Conservation (phyloP, 2,797 vertebrate genomes). For the Varecia variegata region DNA sequence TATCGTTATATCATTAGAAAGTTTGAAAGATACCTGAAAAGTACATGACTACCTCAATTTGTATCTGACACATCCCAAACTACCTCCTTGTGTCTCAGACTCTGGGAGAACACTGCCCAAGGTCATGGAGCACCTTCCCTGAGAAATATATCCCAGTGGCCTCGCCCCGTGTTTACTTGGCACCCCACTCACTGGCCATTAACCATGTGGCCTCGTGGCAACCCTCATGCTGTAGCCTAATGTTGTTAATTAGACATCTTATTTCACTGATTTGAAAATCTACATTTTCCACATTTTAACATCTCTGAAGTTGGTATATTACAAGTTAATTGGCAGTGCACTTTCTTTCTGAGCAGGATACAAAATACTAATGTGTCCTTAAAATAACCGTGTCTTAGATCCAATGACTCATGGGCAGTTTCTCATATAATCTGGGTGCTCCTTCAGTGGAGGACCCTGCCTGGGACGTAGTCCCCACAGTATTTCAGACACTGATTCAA, state of each 20-base stretch:
- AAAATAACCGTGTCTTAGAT: background rate
- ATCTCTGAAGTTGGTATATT: background rate
- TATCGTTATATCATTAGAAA: background rate
- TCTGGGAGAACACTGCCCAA: background rate
- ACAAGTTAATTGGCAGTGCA: background rate
- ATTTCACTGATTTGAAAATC: background rate
- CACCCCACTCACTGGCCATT: background rate
- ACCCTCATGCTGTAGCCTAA: background rate
- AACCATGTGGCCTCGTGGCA: background rate
- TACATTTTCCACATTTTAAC: background rate
- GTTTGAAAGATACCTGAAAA: background rate
- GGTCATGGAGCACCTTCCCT: no score
- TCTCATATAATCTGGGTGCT: background rate
- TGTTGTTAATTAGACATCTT: background rate
- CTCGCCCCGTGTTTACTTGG: fast-evolving
- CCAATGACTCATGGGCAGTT: background rate
- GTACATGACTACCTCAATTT: background rate
- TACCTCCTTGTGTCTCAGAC: background rate
- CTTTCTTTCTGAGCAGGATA: background rate
- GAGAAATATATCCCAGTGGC: background rate
- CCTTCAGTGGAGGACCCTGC: background rate
- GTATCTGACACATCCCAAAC: background rate
- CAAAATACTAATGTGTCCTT: background rate
- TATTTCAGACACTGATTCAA: background rate
- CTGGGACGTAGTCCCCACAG: background rate